Percentiles rank a stretch among this genome's conserved stretches.
Conservation (phyloP, 2,888 invertebrate genomes). For the Ichneumoninae sp. region DNA sequence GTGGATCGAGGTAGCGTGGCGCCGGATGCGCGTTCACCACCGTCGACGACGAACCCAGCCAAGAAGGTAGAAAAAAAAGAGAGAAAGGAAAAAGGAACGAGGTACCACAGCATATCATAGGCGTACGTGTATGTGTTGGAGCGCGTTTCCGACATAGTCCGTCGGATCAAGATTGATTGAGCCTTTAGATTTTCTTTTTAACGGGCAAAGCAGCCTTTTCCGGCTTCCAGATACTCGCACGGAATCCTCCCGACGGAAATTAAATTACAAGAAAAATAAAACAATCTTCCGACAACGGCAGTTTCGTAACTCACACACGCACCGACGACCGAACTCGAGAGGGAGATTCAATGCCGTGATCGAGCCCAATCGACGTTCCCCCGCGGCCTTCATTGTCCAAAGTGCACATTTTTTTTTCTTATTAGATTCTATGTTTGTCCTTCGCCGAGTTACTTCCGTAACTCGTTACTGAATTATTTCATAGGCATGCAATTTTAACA, state of each 20-base stretch:
- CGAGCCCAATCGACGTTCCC: conserved; percentile 22
- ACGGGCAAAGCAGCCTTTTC: conserved; percentile 53
- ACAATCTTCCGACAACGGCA: conserved; percentile 33
- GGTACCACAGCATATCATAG: conserved; percentile 68
- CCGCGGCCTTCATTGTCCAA: not conserved
- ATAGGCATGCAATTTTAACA: not conserved
- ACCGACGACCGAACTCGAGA: not conserved
- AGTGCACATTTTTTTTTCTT: conserved; percentile 13
- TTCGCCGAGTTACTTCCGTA: not conserved
- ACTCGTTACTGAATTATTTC: conserved; percentile 7
- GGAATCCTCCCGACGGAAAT: conserved; percentile 37
- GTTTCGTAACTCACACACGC: conserved; percentile 26
- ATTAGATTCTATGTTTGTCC: not conserved
- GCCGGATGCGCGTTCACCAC: conserved; percentile 78
- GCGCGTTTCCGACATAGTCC: conserved; percentile 73
- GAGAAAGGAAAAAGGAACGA: conserved; percentile 14
- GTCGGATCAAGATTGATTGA: conserved; percentile 76
- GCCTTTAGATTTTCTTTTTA: conserved; percentile 54
- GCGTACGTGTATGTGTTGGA: conserved; percentile 69
- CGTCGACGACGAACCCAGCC: conserved; percentile 50
- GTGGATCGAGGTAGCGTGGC: conserved; percentile 81
- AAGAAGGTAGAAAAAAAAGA: conserved; percentile 35
- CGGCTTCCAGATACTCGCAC: conserved; percentile 27
- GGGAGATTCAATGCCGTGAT: conserved; percentile 14
- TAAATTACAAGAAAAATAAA: conserved; percentile 38